Evolutionary conservation across 2,888 invertebrate genomes (phyloP), one percentile per base, ranked within the genome.

Genomic region (Caenorhabditis sp.): DNA sequence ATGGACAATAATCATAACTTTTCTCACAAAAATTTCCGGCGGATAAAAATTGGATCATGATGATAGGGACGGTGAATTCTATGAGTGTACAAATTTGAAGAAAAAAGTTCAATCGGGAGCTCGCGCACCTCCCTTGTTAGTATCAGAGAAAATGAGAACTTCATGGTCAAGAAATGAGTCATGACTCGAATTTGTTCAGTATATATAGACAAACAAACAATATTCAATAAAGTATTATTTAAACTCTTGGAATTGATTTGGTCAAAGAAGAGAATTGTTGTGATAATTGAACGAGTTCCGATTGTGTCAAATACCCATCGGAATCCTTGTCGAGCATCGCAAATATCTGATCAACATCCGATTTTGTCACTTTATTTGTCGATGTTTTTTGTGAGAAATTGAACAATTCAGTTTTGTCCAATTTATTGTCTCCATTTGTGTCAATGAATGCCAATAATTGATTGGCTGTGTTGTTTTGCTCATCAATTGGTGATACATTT

Each of bases 391-490:
- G 69, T 14, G 81, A 80, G 71, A 84, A 86, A 26, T 57, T 50
- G 64, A 63, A 75, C 58, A 86, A 70, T 63, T 86, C 86, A n/a
- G 64, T 53, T 23, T 62, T 69, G 38, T 67, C 73, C 57, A 86
- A 60, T 25, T 66, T 64, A 20, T 81, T 70, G 61, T 86, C 85
- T 3, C 78, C 78, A 76, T 86, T 77, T 4, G 68, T 31, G 67
- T 86, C 86, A 58, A 86, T 80, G 65, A 80, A 73, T 14, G 75
- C 71, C 27, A 86, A 63, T 54, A 86, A 63, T 50, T 84, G 82
- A 62, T 78, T 78, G n/a, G 86, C 86, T 21, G 76, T 68, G 25
- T 84, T 84, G 31, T 74, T 70, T 56, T 85, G 76, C 63, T 80
- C 68, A 23, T 83, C 80, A n/a, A 61, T 70, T 59, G 78, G 70